Conservation (phyloP, 64 coral and sea anemone species). For the Orbicella faveolata region DNA sequence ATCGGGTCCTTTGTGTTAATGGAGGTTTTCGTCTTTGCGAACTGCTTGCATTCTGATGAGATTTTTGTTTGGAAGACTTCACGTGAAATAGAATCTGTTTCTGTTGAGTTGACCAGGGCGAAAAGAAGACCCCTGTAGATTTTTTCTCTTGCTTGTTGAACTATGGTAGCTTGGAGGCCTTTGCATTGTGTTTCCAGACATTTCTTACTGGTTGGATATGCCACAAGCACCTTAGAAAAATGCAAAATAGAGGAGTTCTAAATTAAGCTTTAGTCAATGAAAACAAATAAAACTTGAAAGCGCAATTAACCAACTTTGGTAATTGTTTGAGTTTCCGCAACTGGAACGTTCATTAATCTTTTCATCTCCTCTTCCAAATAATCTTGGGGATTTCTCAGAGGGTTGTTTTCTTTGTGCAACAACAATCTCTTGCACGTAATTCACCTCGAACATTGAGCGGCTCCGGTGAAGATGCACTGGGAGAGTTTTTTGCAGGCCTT, state of each 20-base stretch:
- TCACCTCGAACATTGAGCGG: background rate
- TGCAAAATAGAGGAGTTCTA: too few species aligned
- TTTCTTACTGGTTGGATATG: constrained; percentile 1
- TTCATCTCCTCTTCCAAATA: background rate
- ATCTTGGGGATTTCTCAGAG: background rate
- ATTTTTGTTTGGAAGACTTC: constrained; percentile 14
- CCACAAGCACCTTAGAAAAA: background rate
- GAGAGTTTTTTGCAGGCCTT: background rate
- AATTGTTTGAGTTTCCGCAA: background rate
- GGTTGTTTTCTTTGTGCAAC: constrained; percentile 3
- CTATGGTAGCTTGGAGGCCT: background rate
- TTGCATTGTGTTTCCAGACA: background rate
- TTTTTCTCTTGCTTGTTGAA: background rate
- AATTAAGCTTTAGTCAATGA: background rate
- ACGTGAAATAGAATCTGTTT: background rate
- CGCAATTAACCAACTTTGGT: background rate
- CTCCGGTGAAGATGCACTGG: background rate
- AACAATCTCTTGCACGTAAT: background rate
- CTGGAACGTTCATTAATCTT: background rate
- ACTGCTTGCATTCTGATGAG: too few species aligned
- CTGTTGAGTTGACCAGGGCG: background rate
- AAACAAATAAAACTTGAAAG: background rate
- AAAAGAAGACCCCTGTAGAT: constrained; percentile 6
- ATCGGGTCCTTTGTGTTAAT: too few species aligned
- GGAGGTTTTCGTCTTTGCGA: too few species aligned